Evolutionary conservation across 2,113 vertebrate genomes (phyloP), one percentile per base, ranked within the genome.

Genomic region (Poeciliopsis prolifica): DNA sequence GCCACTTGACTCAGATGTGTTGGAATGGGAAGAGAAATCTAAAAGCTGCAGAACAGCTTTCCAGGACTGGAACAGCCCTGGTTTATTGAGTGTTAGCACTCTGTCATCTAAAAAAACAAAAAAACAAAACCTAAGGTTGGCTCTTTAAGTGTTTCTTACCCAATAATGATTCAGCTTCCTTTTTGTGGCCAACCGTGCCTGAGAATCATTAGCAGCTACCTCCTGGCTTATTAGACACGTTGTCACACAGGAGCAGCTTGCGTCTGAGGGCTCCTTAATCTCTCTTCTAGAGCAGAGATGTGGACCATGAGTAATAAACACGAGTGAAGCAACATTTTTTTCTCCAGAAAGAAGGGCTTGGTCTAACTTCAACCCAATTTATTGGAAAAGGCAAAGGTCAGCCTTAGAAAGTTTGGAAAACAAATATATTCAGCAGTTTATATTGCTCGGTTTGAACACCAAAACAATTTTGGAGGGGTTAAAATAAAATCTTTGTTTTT

Each of bases 161-260:
- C 68, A 79, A 58, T 70, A 75, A 78, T 76, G 65, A 74, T 74
- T 42, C 65, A 24, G 77, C 69, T 44, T 82, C 65, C 30, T 78
- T 86, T 85, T 62, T 84, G 75, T 78, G 73, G 72, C 65, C 77
- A 15, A 8, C 31, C 72, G 64, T 60, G 68, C 63, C 35, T 58
- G 69, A 33, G 68, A 72, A 79, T 82, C 83, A 72, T 82, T 80
- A 75, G 70, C 77, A 71, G 75, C 71, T 75, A 80, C 69, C 81
- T 86, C 79, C 72, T 70, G 70, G 72, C 79, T 91, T 89, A 92
- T 90, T 65, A 88, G 79, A 77, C 73, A 79, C 75, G 85, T 88
- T 91, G 89, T 90, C 86, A 88, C 77, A 42, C 65, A 80, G 65
- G 48, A 86, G 80, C 77, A 74, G 74, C 67, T 61, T 61, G n/a